phyloP scores from a whole-genome alignment of 2,888 invertebrate genomes.

The Hydrotaea cyrtoneurina region DNA sequence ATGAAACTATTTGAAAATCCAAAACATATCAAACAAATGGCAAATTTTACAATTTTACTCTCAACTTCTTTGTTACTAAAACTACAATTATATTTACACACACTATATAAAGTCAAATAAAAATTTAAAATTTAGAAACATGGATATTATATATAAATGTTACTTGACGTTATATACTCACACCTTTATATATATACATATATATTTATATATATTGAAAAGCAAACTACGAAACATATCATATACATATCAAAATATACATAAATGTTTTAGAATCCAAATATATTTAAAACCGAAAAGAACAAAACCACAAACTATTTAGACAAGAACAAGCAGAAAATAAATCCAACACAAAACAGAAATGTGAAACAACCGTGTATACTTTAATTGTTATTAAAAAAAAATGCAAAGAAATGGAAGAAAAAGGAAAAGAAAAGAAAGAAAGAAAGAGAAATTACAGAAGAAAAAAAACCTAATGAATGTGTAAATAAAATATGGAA shows the following conservation, averaged over 20 bases:
- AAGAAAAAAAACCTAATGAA: constrained; percentile 57
- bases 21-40: constrained; percentile 53
- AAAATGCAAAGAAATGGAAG: constrained; percentile 35
- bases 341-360: constrained; percentile 40
- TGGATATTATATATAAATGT: constrained; percentile 27
- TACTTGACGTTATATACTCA: constrained; percentile 23
- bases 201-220: background rate
- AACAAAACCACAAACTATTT: background rate
- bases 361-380: constrained; percentile 45
- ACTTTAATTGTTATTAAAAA: constrained; percentile 53
- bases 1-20: constrained; percentile 27
- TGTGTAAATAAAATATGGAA: constrained; percentile 40
- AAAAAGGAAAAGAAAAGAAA: background rate
- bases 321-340: background rate
- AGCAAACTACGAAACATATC: background rate
- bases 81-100: constrained; percentile 27
- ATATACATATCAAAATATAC: constrained; percentile 14
- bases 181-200: constrained; percentile 28
- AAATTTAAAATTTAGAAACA: background rate
- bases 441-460: background rate
- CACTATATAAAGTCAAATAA: constrained; percentile 50
- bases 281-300: constrained; percentile 4
- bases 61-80: background rate
- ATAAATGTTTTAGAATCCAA: constrained; percentile 27
- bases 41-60: constrained; percentile 17